A percentile compares a stretch with the other conserved stretches of the same genome.
phyloP scores from a whole-genome alignment of 2,888 invertebrate genomes.

The Sarcophaga caerulescens region DNA sequence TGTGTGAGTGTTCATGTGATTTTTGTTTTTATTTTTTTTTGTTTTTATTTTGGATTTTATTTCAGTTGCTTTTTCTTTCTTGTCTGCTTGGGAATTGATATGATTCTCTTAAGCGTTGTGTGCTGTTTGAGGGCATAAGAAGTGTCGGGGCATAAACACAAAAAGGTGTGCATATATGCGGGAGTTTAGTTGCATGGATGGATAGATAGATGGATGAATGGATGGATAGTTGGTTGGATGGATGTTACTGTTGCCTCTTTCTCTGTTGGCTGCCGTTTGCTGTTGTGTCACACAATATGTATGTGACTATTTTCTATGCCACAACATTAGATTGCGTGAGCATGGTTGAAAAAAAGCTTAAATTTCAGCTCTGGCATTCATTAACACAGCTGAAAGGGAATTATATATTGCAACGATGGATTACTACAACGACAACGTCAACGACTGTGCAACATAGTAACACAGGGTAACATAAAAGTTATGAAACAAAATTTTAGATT shows the following conservation, averaged over 20 bases:
- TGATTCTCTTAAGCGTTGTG: constrained; percentile 24
- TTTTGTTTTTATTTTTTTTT: background rate
- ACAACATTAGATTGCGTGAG: constrained; percentile 12
- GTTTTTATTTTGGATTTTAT: background rate
- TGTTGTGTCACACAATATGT: background rate
- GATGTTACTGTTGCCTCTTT: background rate
- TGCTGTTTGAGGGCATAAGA: background rate
- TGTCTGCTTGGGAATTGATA: constrained; percentile 32
- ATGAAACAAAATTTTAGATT: background rate
- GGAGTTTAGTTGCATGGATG: constrained; percentile 3
- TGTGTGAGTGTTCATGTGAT: constrained; percentile 30
- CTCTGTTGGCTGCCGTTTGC: background rate
- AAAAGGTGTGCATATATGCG: constrained; percentile 4
- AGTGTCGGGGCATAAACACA: background rate
- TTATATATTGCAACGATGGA: background rate
- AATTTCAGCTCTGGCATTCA: constrained; percentile 18
- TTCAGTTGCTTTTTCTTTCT: background rate
- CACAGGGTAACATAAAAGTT: background rate
- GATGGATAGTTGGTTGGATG: background rate
- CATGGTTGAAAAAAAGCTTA: constrained; percentile 9
- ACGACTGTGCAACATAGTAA: background rate
- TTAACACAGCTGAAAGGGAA: constrained; percentile 22
- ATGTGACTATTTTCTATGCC: constrained; percentile 10
- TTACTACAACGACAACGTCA: background rate
- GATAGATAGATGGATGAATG: constrained; percentile 1